A percentile compares a stretch with the other conserved stretches of the same genome.
Conservation (phyloP, 1,140 invertebrate genomes). For the roundworm (Caenorhabditis elegans) region WBcel235 BX284602.5:6522501-6523000, state of each 20-base stretch:
- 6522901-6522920: not conserved
- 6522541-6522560: too few relatives aligned
- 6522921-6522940: conserved; percentile 14
- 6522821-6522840: not conserved
- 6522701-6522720: conserved; percentile 23
- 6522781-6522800: not conserved
- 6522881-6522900: not conserved
- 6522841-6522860: not conserved
- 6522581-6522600: not conserved
- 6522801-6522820: too few relatives aligned
- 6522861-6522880: conserved; percentile 29
- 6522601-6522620: not conserved
- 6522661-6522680: not conserved
- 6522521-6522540: not conserved
- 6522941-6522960: too few relatives aligned
- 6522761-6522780: conserved; percentile 12
- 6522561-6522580: too few relatives aligned
- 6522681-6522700: not conserved
- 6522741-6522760: not conserved
- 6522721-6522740: conserved; percentile 25
- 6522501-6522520: not conserved
- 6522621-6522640: too few relatives aligned
- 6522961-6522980: not conserved
- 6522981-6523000: conserved; percentile 12
- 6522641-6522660: not conserved